phyloP scores from a whole-genome alignment of 2,113 vertebrate species.

The Echinops telfairi region DNA sequence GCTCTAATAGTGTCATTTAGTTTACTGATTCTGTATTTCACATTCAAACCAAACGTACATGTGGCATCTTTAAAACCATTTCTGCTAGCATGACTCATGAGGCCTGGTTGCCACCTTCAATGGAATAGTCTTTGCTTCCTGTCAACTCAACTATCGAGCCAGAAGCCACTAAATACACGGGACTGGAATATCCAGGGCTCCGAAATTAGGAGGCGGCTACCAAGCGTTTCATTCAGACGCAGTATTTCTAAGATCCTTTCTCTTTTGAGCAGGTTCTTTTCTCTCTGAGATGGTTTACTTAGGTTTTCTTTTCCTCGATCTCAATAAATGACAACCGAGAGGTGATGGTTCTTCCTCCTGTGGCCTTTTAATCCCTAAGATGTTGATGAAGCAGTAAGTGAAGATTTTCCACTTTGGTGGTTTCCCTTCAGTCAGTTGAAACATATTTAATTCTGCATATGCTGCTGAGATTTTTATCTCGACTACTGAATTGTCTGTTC shows the following conservation, averaged over 20 bases:
- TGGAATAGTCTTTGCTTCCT: neutral
- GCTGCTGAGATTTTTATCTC: slow-evolving; percentile 25
- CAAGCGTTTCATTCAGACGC: neutral
- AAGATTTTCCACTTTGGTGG: slow-evolving; percentile 2
- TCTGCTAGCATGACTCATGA: neutral
- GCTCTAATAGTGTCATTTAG: neutral
- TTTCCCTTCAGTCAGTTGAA: neutral
- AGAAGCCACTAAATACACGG: neutral
- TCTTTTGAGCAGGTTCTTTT: neutral
- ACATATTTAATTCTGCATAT: slow-evolving; percentile 38
- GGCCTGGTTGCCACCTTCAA: neutral
- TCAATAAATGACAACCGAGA: neutral
- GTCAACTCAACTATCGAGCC: neutral
- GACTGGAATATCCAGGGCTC: neutral
- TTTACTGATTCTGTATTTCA: neutral
- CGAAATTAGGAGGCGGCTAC: neutral
- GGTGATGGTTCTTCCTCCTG: neutral
- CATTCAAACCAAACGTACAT: no score
- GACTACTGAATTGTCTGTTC: neutral
- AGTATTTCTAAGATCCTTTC: neutral
- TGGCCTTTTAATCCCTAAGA: slow-evolving; percentile 7
- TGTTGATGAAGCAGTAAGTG: slow-evolving; percentile 40
- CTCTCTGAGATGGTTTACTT: neutral
- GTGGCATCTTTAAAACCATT: slow-evolving; percentile 7
- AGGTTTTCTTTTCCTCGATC: slow-evolving; percentile 22